phyloP scores from a whole-genome alignment of 2,797 vertebrate genomes.

The Peromyscus attwateri region DNA sequence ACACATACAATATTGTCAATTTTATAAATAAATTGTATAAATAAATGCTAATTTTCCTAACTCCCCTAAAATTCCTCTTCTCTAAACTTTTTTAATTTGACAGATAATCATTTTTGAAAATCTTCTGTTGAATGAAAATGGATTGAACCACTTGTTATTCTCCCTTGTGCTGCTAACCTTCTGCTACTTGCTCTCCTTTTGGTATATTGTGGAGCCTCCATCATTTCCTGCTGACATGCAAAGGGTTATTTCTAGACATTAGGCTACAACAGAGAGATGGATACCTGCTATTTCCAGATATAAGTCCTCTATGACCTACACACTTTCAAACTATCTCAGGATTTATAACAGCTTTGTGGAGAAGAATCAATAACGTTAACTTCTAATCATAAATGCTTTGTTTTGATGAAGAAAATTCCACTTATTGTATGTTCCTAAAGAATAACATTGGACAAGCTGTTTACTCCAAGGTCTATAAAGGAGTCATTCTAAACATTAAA shows the following conservation, averaged over 20 bases:
- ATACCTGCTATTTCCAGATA: slow-evolving; percentile 67
- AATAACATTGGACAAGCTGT: slow-evolving; percentile 73
- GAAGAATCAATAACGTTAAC: slow-evolving; percentile 78
- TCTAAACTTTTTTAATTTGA: slow-evolving; percentile 13
- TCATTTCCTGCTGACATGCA: slow-evolving; percentile 52
- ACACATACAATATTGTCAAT: not conserved
- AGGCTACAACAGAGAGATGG: slow-evolving; percentile 61
- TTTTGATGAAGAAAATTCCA: slow-evolving; percentile 81
- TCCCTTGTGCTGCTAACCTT: not conserved
- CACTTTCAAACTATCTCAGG: slow-evolving; percentile 69
- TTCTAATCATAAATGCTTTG: slow-evolving; percentile 78
- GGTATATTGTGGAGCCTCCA: not conserved
- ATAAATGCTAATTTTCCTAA: not conserved
- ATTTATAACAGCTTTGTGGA: slow-evolving; percentile 80
- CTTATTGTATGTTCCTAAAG: slow-evolving; percentile 71
- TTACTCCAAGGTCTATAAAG: slow-evolving; percentile 79
- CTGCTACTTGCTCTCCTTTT: slow-evolving; percentile 45
- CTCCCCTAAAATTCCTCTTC: not conserved
- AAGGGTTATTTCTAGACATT: slow-evolving; percentile 80
- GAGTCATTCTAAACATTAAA: slow-evolving; percentile 65
- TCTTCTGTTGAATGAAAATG: slow-evolving; percentile 54
- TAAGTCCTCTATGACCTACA: slow-evolving; percentile 67
- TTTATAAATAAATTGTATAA: not conserved
- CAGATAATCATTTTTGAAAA: not conserved
- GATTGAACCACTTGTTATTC: not conserved